Percentiles rank a stretch among this genome's conserved stretches.
Evolutionary conservation across 2,113 vertebrate genomes (phyloP).

Genomic region (Marmota flaviventris): DNA sequence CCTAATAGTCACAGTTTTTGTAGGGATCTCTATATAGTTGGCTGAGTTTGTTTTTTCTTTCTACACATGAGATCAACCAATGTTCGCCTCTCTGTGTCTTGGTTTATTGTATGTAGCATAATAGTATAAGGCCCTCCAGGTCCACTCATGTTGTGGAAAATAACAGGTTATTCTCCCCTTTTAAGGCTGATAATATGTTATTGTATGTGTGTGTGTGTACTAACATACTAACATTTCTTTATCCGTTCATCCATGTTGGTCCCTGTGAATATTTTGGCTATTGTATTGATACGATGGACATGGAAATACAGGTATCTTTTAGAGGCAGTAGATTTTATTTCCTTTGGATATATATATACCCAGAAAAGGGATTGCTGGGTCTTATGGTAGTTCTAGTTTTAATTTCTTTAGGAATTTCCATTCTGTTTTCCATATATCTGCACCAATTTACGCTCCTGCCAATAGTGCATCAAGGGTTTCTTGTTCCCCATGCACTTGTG

Average conservation of each 20-base stretch:
- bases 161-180: not conserved
- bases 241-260: not conserved
- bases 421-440: not conserved
- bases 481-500: not conserved
- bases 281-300: not conserved
- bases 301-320: not conserved
- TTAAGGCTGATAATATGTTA: not conserved
- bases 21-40: not conserved
- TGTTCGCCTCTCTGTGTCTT: not conserved
- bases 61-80: not conserved
- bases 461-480: not conserved
- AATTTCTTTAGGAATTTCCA: not conserved
- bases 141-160: not conserved
- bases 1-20: not conserved
- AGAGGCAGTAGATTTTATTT: not conserved
- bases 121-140: not conserved
- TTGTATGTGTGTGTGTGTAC: not conserved
- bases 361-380: not conserved
- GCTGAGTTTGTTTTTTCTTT: not conserved
- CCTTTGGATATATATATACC: not conserved
- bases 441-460: not conserved
- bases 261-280: not conserved
- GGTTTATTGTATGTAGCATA: not conserved
- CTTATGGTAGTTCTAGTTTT: not conserved
- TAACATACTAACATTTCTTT: not conserved